phyloP scores from a whole-genome alignment of 64 coral and sea anemone genomes.

The Stichodactyla mertensii region DNA sequence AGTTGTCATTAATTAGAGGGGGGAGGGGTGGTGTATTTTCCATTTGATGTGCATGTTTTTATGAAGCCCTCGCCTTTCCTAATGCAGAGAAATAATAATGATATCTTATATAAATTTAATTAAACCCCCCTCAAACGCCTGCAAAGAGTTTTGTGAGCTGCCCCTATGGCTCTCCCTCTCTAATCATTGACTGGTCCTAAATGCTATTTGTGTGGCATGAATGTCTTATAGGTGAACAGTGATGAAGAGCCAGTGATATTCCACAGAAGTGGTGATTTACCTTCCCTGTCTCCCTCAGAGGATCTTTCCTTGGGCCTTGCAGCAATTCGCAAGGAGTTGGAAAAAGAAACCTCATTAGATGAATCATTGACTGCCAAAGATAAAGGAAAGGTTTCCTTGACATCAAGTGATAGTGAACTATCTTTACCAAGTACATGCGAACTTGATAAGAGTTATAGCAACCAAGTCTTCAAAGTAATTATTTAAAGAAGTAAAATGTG shows the following conservation, averaged over 20 bases:
- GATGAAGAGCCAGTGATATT: conserved; percentile 30
- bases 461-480: background rate
- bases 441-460: background rate
- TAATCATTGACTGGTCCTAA: no score
- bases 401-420: background rate
- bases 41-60: no score
- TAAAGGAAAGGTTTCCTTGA: background rate
- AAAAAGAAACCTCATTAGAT: background rate
- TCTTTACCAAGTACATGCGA: background rate
- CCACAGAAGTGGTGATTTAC: conserved; percentile 14
- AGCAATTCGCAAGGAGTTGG: background rate
- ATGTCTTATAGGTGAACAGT: background rate
- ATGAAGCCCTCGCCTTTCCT: no score
- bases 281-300: background rate
- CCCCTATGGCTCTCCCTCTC: no score
- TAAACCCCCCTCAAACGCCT: no score
- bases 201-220: no score
- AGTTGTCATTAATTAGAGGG: no score
- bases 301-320: background rate
- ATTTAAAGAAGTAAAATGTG: background rate
- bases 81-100: no score
- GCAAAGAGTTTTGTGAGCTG: no score
- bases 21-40: no score
- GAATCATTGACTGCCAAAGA: background rate
- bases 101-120: background rate